Conservation (phyloP, 2,888 invertebrate species). For the Spodoptera picta region DNA sequence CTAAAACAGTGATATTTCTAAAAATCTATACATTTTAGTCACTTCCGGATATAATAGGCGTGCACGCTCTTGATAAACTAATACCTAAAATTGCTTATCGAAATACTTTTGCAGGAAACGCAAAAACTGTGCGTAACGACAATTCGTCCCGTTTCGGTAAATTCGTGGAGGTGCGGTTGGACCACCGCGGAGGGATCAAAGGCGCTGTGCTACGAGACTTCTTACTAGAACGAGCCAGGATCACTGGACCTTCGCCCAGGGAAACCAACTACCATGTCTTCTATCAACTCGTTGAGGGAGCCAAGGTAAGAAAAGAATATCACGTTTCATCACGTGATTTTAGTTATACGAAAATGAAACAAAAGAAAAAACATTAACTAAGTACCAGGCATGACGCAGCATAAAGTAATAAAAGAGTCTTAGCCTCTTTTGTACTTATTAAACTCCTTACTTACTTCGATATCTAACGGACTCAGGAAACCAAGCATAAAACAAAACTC, state of each 20-base stretch:
- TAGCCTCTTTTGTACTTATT: no score
- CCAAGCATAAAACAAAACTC: neutral
- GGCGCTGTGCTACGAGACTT: conserved; percentile 98
- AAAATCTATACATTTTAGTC: neutral
- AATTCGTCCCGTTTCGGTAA: conserved; percentile 98
- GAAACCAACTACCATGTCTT: conserved; percentile 98
- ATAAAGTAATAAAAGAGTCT: no score
- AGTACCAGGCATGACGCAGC: no score
- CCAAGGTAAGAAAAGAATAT: conserved; percentile 86
- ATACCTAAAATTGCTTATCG: conserved; percentile 10
- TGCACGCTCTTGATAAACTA: neutral
- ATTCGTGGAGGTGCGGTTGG: conserved; percentile 97
- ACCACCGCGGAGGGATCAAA: conserved; percentile 95
- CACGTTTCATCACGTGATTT: no score
- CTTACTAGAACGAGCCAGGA: conserved; percentile 95
- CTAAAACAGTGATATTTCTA: neutral
- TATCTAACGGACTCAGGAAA: no score
- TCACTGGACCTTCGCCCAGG: conserved; percentile 95
- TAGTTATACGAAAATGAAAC: no score
- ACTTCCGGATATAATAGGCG: conserved; percentile 1
- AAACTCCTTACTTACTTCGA: no score
- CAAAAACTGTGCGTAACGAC: conserved; percentile 97
- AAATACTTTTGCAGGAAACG: conserved; percentile 91
- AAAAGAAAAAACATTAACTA: no score
- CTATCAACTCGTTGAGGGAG: conserved; percentile 96